A percentile compares a stretch with the other conserved stretches of the same genome.
Evolutionary conservation across 2,888 invertebrate genomes (phyloP).

Genomic region (Teinopalpus imperialis): DNA sequence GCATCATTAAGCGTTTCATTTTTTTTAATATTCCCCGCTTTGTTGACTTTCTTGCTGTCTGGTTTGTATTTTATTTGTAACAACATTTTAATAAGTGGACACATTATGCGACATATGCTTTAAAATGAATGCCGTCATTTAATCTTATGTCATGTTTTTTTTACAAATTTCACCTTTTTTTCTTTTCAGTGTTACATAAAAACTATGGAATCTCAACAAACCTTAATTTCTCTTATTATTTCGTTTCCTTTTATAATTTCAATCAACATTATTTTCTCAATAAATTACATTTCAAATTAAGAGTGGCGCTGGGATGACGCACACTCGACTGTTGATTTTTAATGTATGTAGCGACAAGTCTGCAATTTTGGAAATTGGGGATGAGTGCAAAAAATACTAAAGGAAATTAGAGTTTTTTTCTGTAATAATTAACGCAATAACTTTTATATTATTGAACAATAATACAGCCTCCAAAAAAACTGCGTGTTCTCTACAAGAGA

Average conservation of each 20-base stretch:
- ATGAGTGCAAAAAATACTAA: slow-evolving; percentile 2
- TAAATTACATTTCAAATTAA: neutral
- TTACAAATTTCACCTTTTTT: too few relatives aligned
- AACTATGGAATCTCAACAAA: too few relatives aligned
- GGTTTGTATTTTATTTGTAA: neutral
- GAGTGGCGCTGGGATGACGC: slow-evolving; percentile 36
- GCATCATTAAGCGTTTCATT: slow-evolving; percentile 42
- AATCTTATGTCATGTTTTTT: too few relatives aligned
- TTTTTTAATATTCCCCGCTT: slow-evolving; percentile 21
- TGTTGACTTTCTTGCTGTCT: slow-evolving; percentile 16
- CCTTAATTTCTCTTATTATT: too few relatives aligned
- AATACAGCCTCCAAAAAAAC: too few relatives aligned
- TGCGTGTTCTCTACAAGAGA: too few relatives aligned
- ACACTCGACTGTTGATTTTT: slow-evolving; percentile 55
- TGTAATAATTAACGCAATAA: too few relatives aligned
- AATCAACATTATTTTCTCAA: neutral
- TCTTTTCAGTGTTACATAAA: too few relatives aligned
- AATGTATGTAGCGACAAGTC: slow-evolving; percentile 55
- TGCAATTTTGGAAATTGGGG: slow-evolving; percentile 63
- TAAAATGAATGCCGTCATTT: neutral
- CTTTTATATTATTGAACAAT: too few relatives aligned
- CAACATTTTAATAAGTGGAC: neutral
- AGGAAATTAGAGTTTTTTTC: slow-evolving; percentile 2
- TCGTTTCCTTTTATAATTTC: too few relatives aligned
- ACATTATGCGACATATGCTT: neutral